Conservation (phyloP, 2,113 vertebrate species). For the Lagopus muta region DNA sequence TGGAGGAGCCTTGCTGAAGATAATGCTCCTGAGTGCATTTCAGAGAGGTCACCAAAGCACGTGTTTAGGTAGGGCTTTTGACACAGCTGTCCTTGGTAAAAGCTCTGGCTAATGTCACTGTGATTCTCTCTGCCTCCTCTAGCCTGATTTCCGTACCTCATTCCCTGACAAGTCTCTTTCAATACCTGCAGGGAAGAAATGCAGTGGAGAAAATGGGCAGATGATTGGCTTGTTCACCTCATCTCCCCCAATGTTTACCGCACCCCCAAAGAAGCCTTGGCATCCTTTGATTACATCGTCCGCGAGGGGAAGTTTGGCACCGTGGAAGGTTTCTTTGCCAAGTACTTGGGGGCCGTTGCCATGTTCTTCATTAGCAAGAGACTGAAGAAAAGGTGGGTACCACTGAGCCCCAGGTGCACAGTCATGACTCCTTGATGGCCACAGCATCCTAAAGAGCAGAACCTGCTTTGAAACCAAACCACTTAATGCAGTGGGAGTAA, state of each 20-base stretch:
- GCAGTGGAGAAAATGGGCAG: conserved; percentile 95
- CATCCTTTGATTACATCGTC: conserved; percentile 97
- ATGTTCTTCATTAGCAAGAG: conserved; percentile 95
- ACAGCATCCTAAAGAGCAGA: neutral
- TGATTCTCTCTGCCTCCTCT: neutral
- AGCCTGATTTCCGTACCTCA: neutral
- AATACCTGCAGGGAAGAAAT: conserved; percentile 88
- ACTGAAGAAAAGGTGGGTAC: conserved; percentile 88
- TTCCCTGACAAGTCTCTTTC: neutral
- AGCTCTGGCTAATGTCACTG: neutral
- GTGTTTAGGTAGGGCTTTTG: neutral
- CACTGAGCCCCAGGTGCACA: neutral
- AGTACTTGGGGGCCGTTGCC: conserved; percentile 91
- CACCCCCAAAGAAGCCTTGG: conserved; percentile 87
- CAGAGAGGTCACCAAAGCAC: neutral
- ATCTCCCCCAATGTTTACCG: conserved; percentile 98
- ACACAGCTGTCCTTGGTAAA: neutral
- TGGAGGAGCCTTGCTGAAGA: neutral
- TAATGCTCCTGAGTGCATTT: neutral
- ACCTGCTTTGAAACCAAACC: neutral
- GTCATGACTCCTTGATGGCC: neutral
- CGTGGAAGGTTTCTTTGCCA: conserved; percentile 90
- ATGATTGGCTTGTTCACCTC: conserved; percentile 96
- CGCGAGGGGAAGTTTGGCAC: conserved; percentile 92
- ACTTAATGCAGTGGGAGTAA: neutral